Evolutionary conservation across 1,140 invertebrate genomes (phyloP), one percentile per base, ranked within the genome.

Genomic region (Hyles vespertilio): DNA sequence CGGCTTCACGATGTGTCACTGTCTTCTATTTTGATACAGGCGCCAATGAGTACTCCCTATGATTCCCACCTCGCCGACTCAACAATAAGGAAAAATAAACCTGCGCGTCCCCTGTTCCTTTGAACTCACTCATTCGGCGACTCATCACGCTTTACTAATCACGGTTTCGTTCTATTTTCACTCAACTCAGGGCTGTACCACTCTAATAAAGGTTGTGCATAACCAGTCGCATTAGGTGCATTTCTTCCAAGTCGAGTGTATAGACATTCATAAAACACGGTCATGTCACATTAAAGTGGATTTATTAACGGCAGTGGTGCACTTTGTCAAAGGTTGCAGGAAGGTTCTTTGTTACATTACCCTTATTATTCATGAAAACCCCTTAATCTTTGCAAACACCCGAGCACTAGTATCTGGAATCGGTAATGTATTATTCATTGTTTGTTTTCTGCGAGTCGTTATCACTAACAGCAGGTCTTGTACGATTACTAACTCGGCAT

Each of bases 11-110:
- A 72, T 83, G 80, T 81, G 79, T 84, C 77, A 78, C 65, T 57
- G 59, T 70, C 75, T 76, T 81, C 77, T 84, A 79, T 80, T 80
- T 80, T 66, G 54, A 71, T 60, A 56, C 65, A 58, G 68, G 71
- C 68, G 68, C 68, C 71, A 55, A 49, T 63, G 55, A 71, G 56
- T 56, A 66, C 58, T 55, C 55, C 58, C 65, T 67, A 60, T 69
- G 60, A 68, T 60, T 55, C 43, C 51, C 56, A 58, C 53, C 48
- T 57, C 59, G 59, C 9, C 54, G 40, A 61, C 33, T 56, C 53
- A 7, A 45, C 48, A 59, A 43, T 48, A 56, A 61, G 58, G 36
- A 47, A 22, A 65, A 67, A 67, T 67, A 67, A 59, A 59, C 58
- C 12, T 34, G 12, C 54, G 9, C 36, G 4, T 54, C 59, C 22